phyloP scores from a whole-genome alignment of 2,113 vertebrate genomes.

The Neogobius melanostomus region DNA sequence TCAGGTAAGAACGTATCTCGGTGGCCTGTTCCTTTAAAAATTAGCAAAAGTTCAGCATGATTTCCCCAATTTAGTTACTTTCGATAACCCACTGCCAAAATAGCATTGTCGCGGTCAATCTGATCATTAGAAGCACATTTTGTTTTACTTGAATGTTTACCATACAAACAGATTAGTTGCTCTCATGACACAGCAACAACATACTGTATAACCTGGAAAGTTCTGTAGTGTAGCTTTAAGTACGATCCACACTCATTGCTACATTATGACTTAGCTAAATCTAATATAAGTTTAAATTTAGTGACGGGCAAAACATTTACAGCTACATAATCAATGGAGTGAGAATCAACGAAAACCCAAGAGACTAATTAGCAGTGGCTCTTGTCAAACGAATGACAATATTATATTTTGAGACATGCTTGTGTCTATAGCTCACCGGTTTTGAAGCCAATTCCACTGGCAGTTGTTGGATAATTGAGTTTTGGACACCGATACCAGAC shows the following conservation, averaged over 20 bases:
- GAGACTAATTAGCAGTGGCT: conserved; percentile 35
- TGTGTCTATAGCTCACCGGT: conserved; percentile 12
- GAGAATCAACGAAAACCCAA: conserved; percentile 19
- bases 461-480: conserved; percentile 10
- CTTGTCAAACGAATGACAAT: too few relatives aligned
- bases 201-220: too few relatives aligned
- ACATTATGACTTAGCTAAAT: neutral
- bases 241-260: neutral
- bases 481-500: conserved; percentile 17
- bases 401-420: conserved; percentile 10
- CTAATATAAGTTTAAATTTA: conserved; percentile 14
- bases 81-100: too few relatives aligned
- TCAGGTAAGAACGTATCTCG: too few relatives aligned
- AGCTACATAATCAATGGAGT: conserved; percentile 11
- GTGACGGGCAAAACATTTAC: neutral
- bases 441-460: conserved; percentile 28
- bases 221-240: neutral
- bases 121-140: too few relatives aligned
- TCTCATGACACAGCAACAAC: too few relatives aligned
- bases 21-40: too few relatives aligned
- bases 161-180: too few relatives aligned
- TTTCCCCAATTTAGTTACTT: too few relatives aligned
- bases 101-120: too few relatives aligned
- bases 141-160: too few relatives aligned
- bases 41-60: too few relatives aligned